A percentile compares a stretch with the other conserved stretches of the same genome.
Conservation (phyloP, 2,797 vertebrate species). For the Danio tinwini region DNA sequence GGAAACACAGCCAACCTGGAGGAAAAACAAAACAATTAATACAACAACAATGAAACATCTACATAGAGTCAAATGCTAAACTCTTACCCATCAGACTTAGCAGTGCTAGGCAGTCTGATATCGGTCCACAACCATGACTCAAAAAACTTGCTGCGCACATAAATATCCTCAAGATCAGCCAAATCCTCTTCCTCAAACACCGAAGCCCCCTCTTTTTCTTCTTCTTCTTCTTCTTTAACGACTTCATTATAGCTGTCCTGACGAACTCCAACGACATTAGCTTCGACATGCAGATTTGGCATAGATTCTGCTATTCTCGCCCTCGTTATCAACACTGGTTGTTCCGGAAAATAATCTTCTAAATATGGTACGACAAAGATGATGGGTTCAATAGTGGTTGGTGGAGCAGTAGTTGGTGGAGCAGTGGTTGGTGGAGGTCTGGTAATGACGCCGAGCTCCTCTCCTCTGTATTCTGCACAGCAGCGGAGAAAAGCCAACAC, state of each 20-base stretch:
- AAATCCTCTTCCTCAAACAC: conserved; percentile 42
- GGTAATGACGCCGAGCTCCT: conserved; percentile 60
- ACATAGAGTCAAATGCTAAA: neutral
- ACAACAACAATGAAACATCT: neutral
- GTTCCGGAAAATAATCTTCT: too few relatives aligned
- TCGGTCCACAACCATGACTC: conserved; percentile 82
- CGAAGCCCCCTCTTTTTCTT: neutral
- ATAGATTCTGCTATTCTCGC: neutral
- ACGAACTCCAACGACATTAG: neutral
- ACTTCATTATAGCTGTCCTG: accelerated
- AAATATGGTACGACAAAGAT: too few relatives aligned
- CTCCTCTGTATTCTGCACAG: conserved; percentile 71
- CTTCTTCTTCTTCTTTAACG: neutral
- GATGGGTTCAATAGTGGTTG: neutral
- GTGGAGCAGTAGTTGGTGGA: conserved; percentile 17
- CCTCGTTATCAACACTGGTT: too few relatives aligned
- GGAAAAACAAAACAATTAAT: neutral
- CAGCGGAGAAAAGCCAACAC: conserved; percentile 78
- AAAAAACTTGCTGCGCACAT: conserved; percentile 72
- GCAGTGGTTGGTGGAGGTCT: conserved; percentile 53
- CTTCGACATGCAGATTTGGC: neutral
- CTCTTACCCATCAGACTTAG: conserved; percentile 67
- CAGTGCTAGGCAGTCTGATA: conserved; percentile 63
- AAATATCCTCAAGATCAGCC: conserved; percentile 65
- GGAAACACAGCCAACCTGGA: conserved; percentile 67